Conservation (phyloP, 2,113 vertebrate species). For the Phrynosoma platyrhinos region DNA sequence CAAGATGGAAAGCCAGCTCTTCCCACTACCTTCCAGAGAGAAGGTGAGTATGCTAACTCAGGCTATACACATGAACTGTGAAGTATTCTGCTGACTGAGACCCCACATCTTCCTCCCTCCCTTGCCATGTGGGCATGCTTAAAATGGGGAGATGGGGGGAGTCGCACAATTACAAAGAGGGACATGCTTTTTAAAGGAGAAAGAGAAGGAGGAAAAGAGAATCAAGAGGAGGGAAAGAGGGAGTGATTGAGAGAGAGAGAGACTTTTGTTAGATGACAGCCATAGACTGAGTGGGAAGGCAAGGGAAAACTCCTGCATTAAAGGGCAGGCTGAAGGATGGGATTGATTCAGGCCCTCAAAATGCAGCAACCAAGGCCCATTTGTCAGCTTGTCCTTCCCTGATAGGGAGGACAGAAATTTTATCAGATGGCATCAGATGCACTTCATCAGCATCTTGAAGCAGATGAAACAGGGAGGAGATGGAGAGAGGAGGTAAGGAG, state of each 20-base stretch:
- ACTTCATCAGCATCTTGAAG: constrained; percentile 33
- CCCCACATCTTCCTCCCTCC: not conserved
- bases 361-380: not conserved
- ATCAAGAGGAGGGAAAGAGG: not conserved
- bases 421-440: constrained; percentile 47
- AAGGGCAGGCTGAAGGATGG: not conserved
- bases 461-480: accelerated
- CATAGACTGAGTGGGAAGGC: not conserved
- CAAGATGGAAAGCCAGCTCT: not conserved
- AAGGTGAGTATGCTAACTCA: not conserved
- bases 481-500: not conserved
- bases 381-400: constrained; percentile 62
- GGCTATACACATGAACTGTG: not conserved
- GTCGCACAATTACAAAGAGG: not conserved
- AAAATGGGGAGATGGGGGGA: not conserved
- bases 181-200: too few species aligned
- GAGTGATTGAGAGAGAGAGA: not conserved
- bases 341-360: constrained; percentile 1
- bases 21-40: not conserved
- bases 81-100: not conserved
- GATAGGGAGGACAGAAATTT: constrained; percentile 61
- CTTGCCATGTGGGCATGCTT: not conserved
- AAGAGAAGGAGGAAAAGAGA: not conserved
- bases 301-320: constrained; percentile 20
- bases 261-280: constrained; percentile 16